A percentile compares a stretch with the other conserved stretches of the same genome.
Conservation (phyloP, 2,888 invertebrate genomes). For the Sycophila texana region DNA sequence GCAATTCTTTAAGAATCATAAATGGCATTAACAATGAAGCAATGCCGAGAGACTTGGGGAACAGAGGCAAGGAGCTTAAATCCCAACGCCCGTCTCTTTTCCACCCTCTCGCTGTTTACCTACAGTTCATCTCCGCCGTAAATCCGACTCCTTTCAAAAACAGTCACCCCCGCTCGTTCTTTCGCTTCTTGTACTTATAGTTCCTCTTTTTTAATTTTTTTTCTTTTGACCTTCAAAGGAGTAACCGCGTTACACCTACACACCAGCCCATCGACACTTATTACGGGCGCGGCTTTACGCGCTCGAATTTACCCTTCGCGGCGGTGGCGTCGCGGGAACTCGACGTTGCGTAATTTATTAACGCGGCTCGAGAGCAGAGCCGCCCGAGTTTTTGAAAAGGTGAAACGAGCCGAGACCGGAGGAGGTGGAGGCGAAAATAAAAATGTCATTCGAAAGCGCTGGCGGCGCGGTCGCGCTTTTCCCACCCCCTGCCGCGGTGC, state of each 20-base stretch:
- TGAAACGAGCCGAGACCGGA: no score
- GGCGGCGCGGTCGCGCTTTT: not conserved
- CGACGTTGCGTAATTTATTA: conserved; percentile 49
- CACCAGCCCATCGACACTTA: not conserved
- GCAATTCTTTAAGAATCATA: not conserved
- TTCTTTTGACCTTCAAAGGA: not conserved
- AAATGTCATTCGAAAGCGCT: conserved; percentile 22
- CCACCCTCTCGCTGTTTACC: not conserved
- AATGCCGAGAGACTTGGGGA: not conserved
- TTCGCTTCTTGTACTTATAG: conserved; percentile 3
- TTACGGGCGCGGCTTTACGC: not conserved
- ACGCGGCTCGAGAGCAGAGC: not conserved
- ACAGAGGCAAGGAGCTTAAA: not conserved
- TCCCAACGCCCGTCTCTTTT: not conserved
- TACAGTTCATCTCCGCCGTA: not conserved
- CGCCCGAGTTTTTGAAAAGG: not conserved
- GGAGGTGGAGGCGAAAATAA: conserved; percentile 15
- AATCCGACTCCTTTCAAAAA: conserved; percentile 4
- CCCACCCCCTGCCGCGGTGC: not conserved
- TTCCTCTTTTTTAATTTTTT: not conserved
- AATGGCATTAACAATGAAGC: not conserved
- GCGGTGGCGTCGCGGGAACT: not conserved
- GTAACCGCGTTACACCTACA: not conserved
- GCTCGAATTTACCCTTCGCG: conserved; percentile 18
- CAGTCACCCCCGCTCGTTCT: no score